Conservation (phyloP, 2,797 vertebrate genomes). For the Acestrorhynchus altus region DNA sequence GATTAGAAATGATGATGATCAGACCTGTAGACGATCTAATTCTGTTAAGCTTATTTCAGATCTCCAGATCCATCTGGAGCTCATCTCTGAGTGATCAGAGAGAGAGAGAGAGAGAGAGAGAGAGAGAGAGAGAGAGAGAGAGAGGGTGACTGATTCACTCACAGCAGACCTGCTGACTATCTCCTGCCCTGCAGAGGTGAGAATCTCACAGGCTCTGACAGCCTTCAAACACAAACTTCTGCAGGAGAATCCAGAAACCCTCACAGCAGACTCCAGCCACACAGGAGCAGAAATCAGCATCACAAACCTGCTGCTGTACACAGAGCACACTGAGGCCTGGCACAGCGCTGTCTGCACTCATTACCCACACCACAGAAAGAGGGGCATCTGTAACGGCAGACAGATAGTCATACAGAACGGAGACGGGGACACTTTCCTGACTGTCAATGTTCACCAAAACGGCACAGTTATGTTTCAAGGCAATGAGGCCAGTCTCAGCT, state of each 20-base stretch:
- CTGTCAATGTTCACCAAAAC: constrained; percentile 25
- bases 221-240: no score
- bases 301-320: constrained; percentile 16
- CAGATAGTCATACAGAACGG: background rate
- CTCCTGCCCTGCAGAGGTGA: no score
- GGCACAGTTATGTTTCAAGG: constrained; percentile 27
- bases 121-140: no score
- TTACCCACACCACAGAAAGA: background rate
- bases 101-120: no score
- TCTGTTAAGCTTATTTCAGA: no score
- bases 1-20: no score
- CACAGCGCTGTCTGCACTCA: constrained; percentile 12
- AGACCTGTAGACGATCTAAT: no score
- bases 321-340: background rate
- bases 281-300: background rate
- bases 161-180: no score
- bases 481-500: constrained; percentile 18
- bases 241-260: constrained; percentile 9
- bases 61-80: no score
- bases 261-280: background rate
- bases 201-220: no score
- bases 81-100: no score
- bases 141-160: no score
- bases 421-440: background rate
- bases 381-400: constrained; percentile 3